These are phyloP conservation scores for Toxonevra muliebris DNA, from an alignment of 2,888 invertebrate species.

Conservation along the genomic window DNA sequence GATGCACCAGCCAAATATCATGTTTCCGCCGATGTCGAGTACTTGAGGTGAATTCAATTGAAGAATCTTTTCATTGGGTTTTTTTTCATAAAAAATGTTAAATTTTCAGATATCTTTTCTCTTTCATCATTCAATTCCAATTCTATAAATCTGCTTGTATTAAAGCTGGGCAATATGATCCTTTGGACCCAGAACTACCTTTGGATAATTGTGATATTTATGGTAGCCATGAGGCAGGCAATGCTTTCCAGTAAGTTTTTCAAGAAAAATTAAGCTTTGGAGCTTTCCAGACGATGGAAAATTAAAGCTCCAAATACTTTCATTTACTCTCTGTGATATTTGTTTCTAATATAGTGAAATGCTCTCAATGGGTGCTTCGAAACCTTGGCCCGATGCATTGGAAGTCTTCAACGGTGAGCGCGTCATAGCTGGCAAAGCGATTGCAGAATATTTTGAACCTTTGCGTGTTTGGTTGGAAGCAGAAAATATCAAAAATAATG, in stretches of 20 bases:
- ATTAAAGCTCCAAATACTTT: background rate
- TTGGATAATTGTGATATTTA: conserved; percentile 89
- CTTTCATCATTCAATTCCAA: conserved; percentile 82
- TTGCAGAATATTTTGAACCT: conserved; percentile 84
- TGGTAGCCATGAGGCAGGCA: conserved; percentile 80
- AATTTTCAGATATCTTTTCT: conserved; percentile 74
- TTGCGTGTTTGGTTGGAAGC: conserved; percentile 77
- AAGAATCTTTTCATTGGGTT: background rate
- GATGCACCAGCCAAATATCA: conserved; percentile 82
- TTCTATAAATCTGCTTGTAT: conserved; percentile 78
- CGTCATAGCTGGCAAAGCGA: conserved; percentile 77
- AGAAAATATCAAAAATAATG: conserved; percentile 77
- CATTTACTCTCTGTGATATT: too few relatives aligned
- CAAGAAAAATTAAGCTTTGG: too few relatives aligned
- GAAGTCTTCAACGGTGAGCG: conserved; percentile 80
- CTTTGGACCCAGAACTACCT: conserved; percentile 72
- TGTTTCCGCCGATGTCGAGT: conserved; percentile 75
- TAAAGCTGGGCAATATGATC: conserved; percentile 81
- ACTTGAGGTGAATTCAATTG: conserved; percentile 68
- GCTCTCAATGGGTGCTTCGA: conserved; percentile 77
- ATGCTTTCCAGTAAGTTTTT: conserved; percentile 70
- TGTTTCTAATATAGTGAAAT: conserved; percentile 68
- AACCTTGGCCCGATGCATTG: conserved; percentile 88
- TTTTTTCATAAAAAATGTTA: background rate
- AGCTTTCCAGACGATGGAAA: background rate